Percentiles rank a stretch among this genome's conserved stretches.
These are phyloP conservation scores for Arvicanthis niloticus DNA, from an alignment of 2,113 vertebrate genomes.

Conservation along the genomic window DNA sequence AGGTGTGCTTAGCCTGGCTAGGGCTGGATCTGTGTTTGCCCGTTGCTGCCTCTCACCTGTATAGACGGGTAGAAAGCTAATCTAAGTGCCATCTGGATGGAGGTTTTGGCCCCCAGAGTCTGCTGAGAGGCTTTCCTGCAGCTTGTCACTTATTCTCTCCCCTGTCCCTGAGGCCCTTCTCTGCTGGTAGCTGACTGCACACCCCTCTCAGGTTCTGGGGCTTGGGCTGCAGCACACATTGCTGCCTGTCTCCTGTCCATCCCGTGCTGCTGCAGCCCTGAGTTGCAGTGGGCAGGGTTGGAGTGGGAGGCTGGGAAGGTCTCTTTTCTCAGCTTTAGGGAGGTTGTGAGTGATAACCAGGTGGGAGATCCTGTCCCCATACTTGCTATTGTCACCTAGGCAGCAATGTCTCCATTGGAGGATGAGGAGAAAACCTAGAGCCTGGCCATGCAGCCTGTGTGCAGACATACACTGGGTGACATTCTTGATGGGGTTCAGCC, in stretches of 20 bases:
- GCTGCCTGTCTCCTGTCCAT: fast-evolving
- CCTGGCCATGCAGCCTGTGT: neutral
- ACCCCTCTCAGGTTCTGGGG: neutral
- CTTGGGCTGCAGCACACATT: fast-evolving
- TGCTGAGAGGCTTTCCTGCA: neutral
- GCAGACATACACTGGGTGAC: no score
- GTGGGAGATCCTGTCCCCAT: neutral
- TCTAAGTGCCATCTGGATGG: fast-evolving
- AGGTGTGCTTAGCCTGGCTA: neutral
- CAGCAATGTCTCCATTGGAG: neutral
- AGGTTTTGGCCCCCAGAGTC: neutral
- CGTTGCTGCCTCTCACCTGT: fast-evolving
- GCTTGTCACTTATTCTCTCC: fast-evolving
- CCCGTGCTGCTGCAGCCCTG: fast-evolving
- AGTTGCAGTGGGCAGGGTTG: no score
- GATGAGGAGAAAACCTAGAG: neutral
- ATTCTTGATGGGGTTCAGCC: neutral
- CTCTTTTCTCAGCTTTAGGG: no score
- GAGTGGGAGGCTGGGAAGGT: neutral
- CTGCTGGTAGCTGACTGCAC: neutral
- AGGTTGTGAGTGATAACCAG: neutral
- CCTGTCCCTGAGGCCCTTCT: neutral
- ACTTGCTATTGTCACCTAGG: neutral
- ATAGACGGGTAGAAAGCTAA: neutral
- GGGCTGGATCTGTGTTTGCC: neutral